Percentiles rank a stretch among this genome's conserved stretches.
phyloP scores from a whole-genome alignment of 2,888 invertebrate species.

The Periphyllus acericola region DNA sequence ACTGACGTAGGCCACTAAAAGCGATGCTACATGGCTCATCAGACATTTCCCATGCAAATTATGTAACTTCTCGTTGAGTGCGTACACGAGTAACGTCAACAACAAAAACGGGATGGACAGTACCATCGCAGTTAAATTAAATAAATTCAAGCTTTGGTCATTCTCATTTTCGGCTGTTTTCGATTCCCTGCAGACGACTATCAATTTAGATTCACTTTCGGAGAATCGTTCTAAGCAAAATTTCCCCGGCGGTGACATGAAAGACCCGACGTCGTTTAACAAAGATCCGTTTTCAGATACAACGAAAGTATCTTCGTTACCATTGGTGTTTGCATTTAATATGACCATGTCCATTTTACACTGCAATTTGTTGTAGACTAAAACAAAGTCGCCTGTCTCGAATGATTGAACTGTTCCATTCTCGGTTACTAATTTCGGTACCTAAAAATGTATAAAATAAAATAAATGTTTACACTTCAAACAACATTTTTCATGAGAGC shows the following conservation, averaged over 20 bases:
- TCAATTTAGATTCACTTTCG: background rate
- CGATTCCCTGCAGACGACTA: too few relatives aligned
- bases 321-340: background rate
- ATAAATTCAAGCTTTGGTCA: too few relatives aligned
- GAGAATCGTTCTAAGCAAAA: background rate
- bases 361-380: background rate
- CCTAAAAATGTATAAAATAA: background rate
- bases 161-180: too few relatives aligned
- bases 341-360: background rate
- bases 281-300: background rate
- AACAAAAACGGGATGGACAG: background rate
- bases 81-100: background rate
- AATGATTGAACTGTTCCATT: background rate
- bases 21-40: background rate
- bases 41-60: background rate
- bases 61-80: background rate
- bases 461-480: too few relatives aligned
- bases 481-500: too few relatives aligned
- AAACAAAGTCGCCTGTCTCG: background rate
- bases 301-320: background rate
- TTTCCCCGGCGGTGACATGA: background rate
- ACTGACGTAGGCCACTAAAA: background rate
- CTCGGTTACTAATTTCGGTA: background rate
- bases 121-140: too few relatives aligned
- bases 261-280: background rate